These are phyloP conservation scores for Caenorhabditis sp. DNA, from an alignment of 2,888 invertebrate species.

Conservation along the genomic window DNA sequence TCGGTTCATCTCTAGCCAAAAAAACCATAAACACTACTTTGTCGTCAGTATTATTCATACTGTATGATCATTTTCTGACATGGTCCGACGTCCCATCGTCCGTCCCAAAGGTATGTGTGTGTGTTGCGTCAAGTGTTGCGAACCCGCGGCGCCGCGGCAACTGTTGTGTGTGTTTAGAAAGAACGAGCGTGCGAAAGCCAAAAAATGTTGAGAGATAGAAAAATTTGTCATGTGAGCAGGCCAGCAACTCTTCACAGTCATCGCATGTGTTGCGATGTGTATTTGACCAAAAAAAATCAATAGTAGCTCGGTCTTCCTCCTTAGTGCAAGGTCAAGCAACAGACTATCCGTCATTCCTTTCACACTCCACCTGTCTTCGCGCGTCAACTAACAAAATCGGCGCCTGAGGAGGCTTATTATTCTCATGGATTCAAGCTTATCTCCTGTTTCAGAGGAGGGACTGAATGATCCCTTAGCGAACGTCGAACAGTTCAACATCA, in stretches of 20 bases:
- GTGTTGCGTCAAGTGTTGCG: slow-evolving; percentile 1
- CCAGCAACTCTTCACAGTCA: slow-evolving; percentile 24
- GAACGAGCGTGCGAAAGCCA: slow-evolving; percentile 30
- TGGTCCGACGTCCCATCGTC: slow-evolving; percentile 48
- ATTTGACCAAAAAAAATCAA: slow-evolving; percentile 51
- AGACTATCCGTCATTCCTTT: slow-evolving; percentile 3
- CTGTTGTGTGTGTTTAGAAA: slow-evolving; percentile 21
- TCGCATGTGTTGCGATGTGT: slow-evolving; percentile 61
- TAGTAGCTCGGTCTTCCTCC: slow-evolving; percentile 39
- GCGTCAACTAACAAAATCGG: slow-evolving; percentile 15
- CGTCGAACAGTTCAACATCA: slow-evolving; percentile 81
- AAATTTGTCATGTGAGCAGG: slow-evolving; percentile 51
- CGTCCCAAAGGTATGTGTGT: slow-evolving; percentile 55
- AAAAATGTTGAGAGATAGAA: slow-evolving; percentile 33
- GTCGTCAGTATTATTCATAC: slow-evolving; percentile 10
- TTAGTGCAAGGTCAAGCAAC: slow-evolving; percentile 12
- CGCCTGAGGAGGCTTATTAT: neutral
- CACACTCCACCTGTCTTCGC: slow-evolving; percentile 14
- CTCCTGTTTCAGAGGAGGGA: slow-evolving; percentile 60
- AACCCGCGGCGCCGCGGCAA: slow-evolving; percentile 13
- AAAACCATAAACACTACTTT: slow-evolving; percentile 24
- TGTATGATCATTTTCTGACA: slow-evolving; percentile 28
- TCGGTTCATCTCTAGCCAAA: slow-evolving; percentile 42
- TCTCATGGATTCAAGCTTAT: slow-evolving; percentile 28
- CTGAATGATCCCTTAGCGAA: slow-evolving; percentile 80